phyloP scores from a whole-genome alignment of 2,888 invertebrate genomes.

The Macrosoma leucophasiata region DNA sequence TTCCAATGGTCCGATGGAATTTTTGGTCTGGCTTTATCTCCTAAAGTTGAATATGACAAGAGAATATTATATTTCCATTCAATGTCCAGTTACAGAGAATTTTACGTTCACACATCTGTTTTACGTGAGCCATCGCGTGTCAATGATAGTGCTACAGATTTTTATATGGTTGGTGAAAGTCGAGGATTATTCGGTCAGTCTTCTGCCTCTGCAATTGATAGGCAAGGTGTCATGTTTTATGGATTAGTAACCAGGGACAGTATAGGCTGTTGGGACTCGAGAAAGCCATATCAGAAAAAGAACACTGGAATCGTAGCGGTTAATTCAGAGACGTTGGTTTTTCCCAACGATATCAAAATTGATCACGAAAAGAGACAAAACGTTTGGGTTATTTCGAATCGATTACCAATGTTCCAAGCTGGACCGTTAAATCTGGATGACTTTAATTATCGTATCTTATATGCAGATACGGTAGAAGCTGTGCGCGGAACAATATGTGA shows the following conservation, averaged over 20 bases:
- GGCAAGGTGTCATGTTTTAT: slow-evolving; percentile 84
- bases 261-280: slow-evolving; percentile 87
- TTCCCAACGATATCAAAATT: slow-evolving; percentile 88
- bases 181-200: slow-evolving; percentile 80
- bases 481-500: slow-evolving; percentile 82
- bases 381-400: slow-evolving; percentile 86
- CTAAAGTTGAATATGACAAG: slow-evolving; percentile 66
- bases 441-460: slow-evolving; percentile 84
- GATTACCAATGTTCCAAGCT: slow-evolving; percentile 83
- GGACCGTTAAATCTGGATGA: slow-evolving; percentile 77
- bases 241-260: slow-evolving; percentile 86
- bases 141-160: slow-evolving; percentile 46
- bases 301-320: slow-evolving; percentile 79
- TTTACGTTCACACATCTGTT: slow-evolving; percentile 80
- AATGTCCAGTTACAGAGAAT: slow-evolving; percentile 88
- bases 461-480: slow-evolving; percentile 78
- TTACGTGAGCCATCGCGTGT: slow-evolving; percentile 74
- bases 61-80: slow-evolving; percentile 85
- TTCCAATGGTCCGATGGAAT: slow-evolving; percentile 91
- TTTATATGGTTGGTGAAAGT: slow-evolving; percentile 59
- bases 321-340: slow-evolving; percentile 79
- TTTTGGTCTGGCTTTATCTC: slow-evolving; percentile 83
- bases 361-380: slow-evolving; percentile 81
- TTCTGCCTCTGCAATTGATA: slow-evolving; percentile 83
- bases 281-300: slow-evolving; percentile 78